These are phyloP conservation scores for Loxodonta africana DNA, from an alignment of 2,113 vertebrate genomes.

Conservation along the genomic window DNA sequence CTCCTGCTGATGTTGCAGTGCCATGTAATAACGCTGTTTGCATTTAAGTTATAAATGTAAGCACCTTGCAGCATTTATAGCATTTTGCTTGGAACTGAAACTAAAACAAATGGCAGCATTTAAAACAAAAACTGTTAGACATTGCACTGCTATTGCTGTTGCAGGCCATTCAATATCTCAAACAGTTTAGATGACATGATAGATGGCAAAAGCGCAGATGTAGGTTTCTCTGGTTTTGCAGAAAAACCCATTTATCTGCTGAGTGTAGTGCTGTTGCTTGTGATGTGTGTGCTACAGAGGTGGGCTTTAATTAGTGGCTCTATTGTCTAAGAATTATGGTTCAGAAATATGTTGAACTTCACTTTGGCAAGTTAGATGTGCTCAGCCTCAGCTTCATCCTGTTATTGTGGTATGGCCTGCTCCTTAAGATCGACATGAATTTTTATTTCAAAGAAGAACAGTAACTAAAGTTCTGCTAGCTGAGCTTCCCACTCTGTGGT, in stretches of 20 bases:
- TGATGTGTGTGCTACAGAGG: neutral
- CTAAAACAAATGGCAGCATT: slow-evolving; percentile 29
- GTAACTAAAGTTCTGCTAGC: neutral
- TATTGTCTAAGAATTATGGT: neutral
- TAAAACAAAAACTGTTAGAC: neutral
- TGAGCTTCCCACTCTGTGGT: neutral
- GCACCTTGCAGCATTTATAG: neutral
- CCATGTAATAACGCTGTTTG: neutral
- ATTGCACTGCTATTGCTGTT: neutral
- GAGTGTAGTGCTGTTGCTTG: neutral
- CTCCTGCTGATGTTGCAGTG: neutral
- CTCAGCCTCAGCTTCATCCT: neutral
- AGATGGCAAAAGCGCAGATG: neutral
- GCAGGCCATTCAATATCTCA: neutral
- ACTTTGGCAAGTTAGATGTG: neutral
- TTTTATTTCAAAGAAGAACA: slow-evolving; percentile 49
- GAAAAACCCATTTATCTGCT: neutral
- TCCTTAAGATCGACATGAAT: neutral
- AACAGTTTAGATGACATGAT: neutral
- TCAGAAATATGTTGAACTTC: neutral
- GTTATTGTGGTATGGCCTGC: neutral
- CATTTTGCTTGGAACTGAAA: slow-evolving; percentile 40
- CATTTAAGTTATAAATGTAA: neutral
- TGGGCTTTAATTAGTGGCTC: neutral
- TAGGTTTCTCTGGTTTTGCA: neutral